phyloP scores from a whole-genome alignment of 2,888 invertebrate genomes.

The Diadromus collaris region DNA sequence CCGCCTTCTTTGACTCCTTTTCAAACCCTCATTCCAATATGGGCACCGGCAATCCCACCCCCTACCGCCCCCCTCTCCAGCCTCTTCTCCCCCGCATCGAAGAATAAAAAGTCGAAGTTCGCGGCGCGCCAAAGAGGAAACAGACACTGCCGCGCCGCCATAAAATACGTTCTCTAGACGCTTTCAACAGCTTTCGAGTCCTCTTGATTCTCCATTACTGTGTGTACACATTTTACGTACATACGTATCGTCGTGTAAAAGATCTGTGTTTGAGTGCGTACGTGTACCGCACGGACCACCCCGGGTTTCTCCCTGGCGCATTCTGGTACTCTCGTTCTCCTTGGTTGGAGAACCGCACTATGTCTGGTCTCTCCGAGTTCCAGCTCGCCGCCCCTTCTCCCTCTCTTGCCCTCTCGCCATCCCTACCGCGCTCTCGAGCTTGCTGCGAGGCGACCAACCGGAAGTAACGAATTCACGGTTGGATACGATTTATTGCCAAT shows the following conservation, averaged over 20 bases:
- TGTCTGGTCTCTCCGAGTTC: conserved; percentile 42
- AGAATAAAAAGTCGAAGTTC: conserved; percentile 62
- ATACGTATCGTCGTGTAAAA: conserved; percentile 41
- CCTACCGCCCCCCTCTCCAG: conserved; percentile 15
- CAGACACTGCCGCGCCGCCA: conserved; percentile 65
- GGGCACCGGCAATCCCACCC: background rate
- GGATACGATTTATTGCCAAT: conserved; percentile 75
- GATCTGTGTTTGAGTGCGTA: conserved; percentile 38
- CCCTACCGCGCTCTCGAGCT: conserved; percentile 34
- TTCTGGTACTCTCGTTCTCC: conserved; percentile 31
- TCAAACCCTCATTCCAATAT: conserved; percentile 3
- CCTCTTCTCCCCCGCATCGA: conserved; percentile 27
- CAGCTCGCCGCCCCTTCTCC: too few species aligned
- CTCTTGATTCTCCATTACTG: conserved; percentile 57
- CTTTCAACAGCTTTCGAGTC: conserved; percentile 63
- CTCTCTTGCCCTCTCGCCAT: conserved; percentile 20
- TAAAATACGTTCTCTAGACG: conserved; percentile 67
- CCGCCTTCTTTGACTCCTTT: conserved; percentile 52
- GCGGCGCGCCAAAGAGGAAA: conserved; percentile 73
- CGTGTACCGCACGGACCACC: conserved; percentile 16
- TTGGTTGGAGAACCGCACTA: conserved; percentile 20
- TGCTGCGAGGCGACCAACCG: conserved; percentile 70
- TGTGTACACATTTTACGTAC: conserved; percentile 40
- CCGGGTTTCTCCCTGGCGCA: conserved; percentile 9
- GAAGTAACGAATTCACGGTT: conserved; percentile 77